Conservation (phyloP, 2,797 vertebrate species). For the Enteromius paludinosus region DNA sequence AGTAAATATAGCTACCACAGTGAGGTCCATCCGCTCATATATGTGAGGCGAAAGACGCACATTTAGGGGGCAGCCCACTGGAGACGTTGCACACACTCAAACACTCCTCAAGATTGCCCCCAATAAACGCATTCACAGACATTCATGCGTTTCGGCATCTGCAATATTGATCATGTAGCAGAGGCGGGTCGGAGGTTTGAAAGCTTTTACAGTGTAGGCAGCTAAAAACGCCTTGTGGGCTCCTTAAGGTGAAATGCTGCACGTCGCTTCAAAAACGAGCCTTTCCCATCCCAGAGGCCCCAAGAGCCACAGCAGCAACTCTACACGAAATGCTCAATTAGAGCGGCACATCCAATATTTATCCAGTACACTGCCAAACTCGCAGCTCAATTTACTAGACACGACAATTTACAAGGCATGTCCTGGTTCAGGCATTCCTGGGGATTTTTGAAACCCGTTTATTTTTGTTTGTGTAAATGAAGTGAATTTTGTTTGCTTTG, state of each 20-base stretch:
- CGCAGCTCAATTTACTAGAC: slow-evolving; percentile 58
- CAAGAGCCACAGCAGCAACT: slow-evolving; percentile 66
- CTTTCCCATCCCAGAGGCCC: slow-evolving; percentile 49
- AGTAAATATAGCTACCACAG: slow-evolving; percentile 34
- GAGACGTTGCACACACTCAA: slow-evolving; percentile 36
- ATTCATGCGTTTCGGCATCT: slow-evolving; percentile 67
- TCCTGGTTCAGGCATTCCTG: slow-evolving; percentile 38
- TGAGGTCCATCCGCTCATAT: slow-evolving; percentile 5
- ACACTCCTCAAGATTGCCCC: slow-evolving; percentile 61
- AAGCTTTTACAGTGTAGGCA: slow-evolving; percentile 71
- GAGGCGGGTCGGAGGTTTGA: slow-evolving; percentile 59
- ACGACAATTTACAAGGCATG: slow-evolving; percentile 48
- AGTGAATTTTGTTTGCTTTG: slow-evolving; percentile 19
- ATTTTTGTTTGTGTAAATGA: slow-evolving; percentile 5
- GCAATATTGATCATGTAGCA: slow-evolving; percentile 75
- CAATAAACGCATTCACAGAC: slow-evolving; percentile 75
- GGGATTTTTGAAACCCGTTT: slow-evolving; percentile 3
- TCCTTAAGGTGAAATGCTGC: slow-evolving; percentile 69
- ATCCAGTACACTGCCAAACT: slow-evolving; percentile 64
- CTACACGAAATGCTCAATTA: slow-evolving; percentile 72
- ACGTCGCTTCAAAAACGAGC: slow-evolving; percentile 39
- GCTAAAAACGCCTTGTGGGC: slow-evolving; percentile 63
- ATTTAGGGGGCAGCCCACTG: slow-evolving; percentile 29
- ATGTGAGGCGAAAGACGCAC: slow-evolving; percentile 18
- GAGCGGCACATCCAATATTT: slow-evolving; percentile 80